phyloP scores from a whole-genome alignment of 2,888 invertebrate genomes.

The Cephus spinipes region DNA sequence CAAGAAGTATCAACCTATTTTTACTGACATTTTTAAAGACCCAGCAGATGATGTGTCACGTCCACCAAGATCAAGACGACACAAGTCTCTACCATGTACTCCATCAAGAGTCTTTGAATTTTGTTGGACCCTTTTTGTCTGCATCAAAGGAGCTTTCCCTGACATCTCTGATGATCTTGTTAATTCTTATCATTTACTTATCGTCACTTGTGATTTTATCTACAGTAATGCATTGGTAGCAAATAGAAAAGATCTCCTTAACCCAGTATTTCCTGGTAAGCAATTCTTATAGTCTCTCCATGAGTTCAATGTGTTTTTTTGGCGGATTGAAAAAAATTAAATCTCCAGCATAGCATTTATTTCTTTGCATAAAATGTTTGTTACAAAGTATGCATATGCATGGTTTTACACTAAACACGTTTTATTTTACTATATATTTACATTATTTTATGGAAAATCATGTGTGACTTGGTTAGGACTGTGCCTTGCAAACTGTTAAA shows the following conservation, averaged over 20 bases:
- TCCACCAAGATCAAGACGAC: slow-evolving; percentile 72
- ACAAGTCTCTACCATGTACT: slow-evolving; percentile 82
- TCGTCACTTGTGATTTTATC: slow-evolving; percentile 92
- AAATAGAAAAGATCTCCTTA: slow-evolving; percentile 86
- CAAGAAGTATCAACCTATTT: slow-evolving; percentile 91
- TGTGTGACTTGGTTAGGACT: no score
- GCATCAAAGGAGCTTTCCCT: slow-evolving; percentile 88
- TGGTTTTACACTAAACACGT: no score
- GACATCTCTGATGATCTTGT: slow-evolving; percentile 92
- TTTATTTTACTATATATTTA: no score
- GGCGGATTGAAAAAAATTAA: no score
- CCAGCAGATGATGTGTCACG: slow-evolving; percentile 73
- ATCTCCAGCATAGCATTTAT: no score
- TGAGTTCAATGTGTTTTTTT: no score
- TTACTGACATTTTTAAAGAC: slow-evolving; percentile 85
- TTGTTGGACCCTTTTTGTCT: slow-evolving; percentile 93
- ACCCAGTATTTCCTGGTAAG: slow-evolving; percentile 82
- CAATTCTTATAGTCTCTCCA: neutral
- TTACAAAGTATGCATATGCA: no score
- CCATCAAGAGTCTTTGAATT: slow-evolving; percentile 90
- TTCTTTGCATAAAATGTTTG: no score
- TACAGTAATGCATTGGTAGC: slow-evolving; percentile 88
- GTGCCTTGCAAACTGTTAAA: no score
- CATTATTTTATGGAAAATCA: no score
- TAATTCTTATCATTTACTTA: slow-evolving; percentile 90